Base-by-base conservation (phyloP, 2,113 vertebrate genomes). In the Dromiciops gliroides region DNA sequence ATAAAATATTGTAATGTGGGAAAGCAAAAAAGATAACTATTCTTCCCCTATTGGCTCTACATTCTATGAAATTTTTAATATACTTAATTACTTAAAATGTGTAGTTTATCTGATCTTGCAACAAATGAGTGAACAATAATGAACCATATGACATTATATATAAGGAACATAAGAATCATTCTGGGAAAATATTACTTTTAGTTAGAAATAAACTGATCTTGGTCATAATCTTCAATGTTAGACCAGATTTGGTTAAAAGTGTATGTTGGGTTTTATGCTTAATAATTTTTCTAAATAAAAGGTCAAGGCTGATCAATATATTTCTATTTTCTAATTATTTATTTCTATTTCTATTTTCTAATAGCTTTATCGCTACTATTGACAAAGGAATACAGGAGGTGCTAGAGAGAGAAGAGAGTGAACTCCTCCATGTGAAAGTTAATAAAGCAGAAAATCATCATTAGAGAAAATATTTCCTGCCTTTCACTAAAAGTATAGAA, bases 1-100 rank as follows among this genome's bases (percentile, higher is more conserved):
- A n/a, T 53, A 94, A 92, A 96, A 96, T 95, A 12, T 6, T 95
- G 28, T 96, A 95, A n/a, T 83, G 14, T 75, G n/a, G 31, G 60
- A 67, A 37, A 67, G 56, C 9, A 67, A 67, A 67, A 4, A 19
- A 44, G 5, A 83, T 44, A 44, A 83, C 14, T 83, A 83, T 83
- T 22, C 14, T n/a, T n/a, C 37, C 19, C 19, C 44, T 83, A 75
- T n/a, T n/a, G 37, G 14, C n/a, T 83, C 67, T 44, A 83, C 16
- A 44, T 44, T n/a, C 67, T 83, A 44, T 83, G 8, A 83, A 83
- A 67, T n/a, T 67, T 37, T 67, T 44, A 44, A 22, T 7, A 83
- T n/a, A n/a, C 37, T n/a, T 44, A 75, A n/a, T n/a, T n/a, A 75
- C 19, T 44, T 67, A 67, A n/a, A 67, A 67, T 67, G 19, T 44